Base-by-base conservation (phyloP, 2,888 invertebrate genomes). In the Oxystoma pomonae region DNA sequence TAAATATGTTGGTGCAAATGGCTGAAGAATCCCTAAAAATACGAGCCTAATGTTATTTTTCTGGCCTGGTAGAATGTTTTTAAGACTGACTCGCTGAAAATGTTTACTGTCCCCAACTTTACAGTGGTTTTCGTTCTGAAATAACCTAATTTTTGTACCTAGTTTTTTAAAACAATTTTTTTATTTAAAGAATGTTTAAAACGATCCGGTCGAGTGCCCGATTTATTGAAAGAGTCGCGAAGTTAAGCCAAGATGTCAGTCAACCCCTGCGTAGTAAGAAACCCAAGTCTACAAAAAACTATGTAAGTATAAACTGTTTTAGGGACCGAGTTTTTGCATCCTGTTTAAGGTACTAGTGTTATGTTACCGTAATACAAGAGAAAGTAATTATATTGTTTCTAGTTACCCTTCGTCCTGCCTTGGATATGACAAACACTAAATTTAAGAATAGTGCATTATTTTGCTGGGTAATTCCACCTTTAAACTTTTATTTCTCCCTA, bases 181-280 rank as follows among this genome's bases (percentile, higher is more conserved):
- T 35, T 35, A 35, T 7, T 7, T 7, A 35, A 7, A 35, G 12
- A 35, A 35, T 35, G 35, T 35, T 35, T 3, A 35, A 35, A 35
- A 35, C 35, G 35, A 35, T 35, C 12, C 12, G 35, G 3, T 3
- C 12, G 12, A 35, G 35, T 35, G 5, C 35, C 5, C 3, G 12
- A 35, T 7, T 35, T 35, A 35, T 35, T 35, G 12, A 63, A 57
- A 35, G 63, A 22, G 3, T 65, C 2, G 35, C 50, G 50, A 16
- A 53, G n/a, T 53, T 53, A 9, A 17, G 53, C 19, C 71, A 76
- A 66, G 72, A 71, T 66, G 70, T 76, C 20, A 73, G 80, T 0
- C 70, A 75, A 58, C 81, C 83, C 0, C 67, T 84, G 19, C 77
- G 82, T 35, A 80, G 81, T 21, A 80, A 74, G 67, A 84, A 84